Percentiles rank a stretch among this genome's conserved stretches.
Conservation (phyloP, 2,113 vertebrate genomes). For the Corythornis madagascariensis region DNA sequence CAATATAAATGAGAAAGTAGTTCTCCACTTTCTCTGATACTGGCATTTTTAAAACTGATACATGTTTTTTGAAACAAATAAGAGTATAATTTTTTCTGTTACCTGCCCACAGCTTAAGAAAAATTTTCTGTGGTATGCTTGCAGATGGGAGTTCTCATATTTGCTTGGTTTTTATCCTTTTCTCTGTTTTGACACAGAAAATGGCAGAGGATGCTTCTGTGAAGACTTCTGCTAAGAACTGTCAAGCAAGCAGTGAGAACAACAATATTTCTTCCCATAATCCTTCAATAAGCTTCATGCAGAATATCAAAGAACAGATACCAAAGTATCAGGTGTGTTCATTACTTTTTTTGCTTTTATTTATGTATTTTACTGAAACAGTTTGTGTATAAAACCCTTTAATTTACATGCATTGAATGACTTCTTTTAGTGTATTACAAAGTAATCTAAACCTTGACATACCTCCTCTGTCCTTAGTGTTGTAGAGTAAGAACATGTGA, state of each 20-base stretch:
- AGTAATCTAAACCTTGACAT: not conserved
- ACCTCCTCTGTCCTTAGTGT: not conserved
- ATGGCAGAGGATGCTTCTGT: conserved; percentile 66
- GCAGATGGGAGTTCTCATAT: not conserved
- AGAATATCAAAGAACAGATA: conserved; percentile 68
- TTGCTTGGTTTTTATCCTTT: not conserved
- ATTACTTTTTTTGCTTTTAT: not conserved
- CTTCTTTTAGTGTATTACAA: not conserved
- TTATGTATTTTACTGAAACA: not conserved
- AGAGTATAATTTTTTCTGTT: not conserved
- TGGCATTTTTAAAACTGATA: not conserved
- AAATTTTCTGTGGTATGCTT: not conserved
- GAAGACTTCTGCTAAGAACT: conserved; percentile 63
- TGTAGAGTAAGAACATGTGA: not conserved
- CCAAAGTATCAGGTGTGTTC: conserved; percentile 80
- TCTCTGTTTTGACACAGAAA: conserved; percentile 66
- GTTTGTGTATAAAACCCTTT: not conserved
- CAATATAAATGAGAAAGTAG: not conserved
- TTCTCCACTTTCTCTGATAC: not conserved
- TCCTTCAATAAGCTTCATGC: conserved; percentile 33
- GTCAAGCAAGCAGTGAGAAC: conserved; percentile 58
- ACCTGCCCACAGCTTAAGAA: not conserved
- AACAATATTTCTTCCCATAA: conserved; percentile 43
- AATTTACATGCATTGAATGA: not conserved
- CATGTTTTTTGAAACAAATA: not conserved